These are phyloP conservation scores for Cavia porcellus DNA, from an alignment of 2,113 vertebrate genomes.

Conservation along the genomic window DNA sequence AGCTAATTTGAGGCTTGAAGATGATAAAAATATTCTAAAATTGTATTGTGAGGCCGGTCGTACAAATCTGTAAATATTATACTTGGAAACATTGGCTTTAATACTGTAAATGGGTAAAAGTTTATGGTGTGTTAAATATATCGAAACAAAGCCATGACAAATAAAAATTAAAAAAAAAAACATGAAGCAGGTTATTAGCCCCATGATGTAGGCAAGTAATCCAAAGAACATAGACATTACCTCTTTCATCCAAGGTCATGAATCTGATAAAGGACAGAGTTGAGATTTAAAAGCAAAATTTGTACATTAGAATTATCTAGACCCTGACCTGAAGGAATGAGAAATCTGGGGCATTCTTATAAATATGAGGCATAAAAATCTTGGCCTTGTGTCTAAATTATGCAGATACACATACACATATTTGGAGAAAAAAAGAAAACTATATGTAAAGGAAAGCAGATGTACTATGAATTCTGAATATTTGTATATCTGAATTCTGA, in stretches of 20 bases:
- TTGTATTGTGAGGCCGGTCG: neutral
- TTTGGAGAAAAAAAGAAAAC: neutral
- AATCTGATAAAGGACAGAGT: neutral
- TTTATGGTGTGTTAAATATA: neutral
- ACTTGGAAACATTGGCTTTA: neutral
- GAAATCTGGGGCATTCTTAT: neutral
- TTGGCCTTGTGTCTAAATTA: neutral
- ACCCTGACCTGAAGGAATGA: neutral
- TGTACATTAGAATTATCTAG: neutral
- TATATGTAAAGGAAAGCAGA: neutral
- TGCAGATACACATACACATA: neutral
- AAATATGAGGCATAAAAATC: neutral
- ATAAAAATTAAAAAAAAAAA: conserved; percentile 47
- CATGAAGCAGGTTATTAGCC: neutral
- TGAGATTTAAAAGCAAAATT: neutral
- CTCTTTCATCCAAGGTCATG: neutral
- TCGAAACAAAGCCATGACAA: neutral
- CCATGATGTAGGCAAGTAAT: neutral
- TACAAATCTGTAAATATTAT: neutral
- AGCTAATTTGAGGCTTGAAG: neutral
- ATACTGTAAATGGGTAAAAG: neutral
- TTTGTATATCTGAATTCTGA: neutral
- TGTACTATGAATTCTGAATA: too few species aligned
- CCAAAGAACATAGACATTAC: neutral
- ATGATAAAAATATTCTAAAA: conserved; percentile 3